A percentile compares a stretch with the other conserved stretches of the same genome.
These are phyloP conservation scores for Yponomeuta cagnagella DNA, from an alignment of 2,888 invertebrate genomes.

Conservation along the genomic window DNA sequence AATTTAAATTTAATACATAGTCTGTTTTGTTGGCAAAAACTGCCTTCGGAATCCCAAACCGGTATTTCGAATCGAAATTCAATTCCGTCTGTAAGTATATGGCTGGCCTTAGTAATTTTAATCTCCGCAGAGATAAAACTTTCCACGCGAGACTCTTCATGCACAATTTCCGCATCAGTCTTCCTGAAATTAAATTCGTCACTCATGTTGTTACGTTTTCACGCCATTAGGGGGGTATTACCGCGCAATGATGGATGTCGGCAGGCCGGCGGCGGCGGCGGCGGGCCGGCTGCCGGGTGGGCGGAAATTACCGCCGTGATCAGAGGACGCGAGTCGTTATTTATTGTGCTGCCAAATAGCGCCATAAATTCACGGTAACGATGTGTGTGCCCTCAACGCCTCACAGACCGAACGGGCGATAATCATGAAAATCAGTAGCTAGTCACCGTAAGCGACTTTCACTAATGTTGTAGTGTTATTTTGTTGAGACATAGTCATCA, in stretches of 20 bases:
- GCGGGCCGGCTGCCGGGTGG: not conserved
- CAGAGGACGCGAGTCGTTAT: not conserved
- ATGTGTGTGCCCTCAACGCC: not conserved
- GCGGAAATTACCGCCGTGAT: not conserved
- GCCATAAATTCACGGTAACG: constrained; percentile 7
- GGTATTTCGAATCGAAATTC: too few relatives aligned
- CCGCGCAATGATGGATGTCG: not conserved
- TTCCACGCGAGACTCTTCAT: not conserved
- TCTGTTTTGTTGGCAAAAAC: too few relatives aligned
- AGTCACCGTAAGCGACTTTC: not conserved
- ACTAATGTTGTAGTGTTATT: not conserved
- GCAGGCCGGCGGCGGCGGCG: not conserved
- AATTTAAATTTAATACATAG: too few relatives aligned
- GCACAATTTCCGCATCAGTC: not conserved
- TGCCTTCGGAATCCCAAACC: too few relatives aligned
- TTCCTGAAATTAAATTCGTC: not conserved
- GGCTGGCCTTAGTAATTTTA: not conserved
- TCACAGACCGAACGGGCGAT: not conserved
- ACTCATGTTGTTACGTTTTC: not conserved
- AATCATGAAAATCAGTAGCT: not conserved
- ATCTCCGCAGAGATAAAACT: not conserved
- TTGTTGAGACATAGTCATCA: not conserved
- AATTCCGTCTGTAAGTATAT: too few relatives aligned
- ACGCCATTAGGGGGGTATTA: not conserved
- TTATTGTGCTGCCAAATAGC: not conserved